Conservation (phyloP, 2,797 vertebrate species). For the Pangasius djambal region DNA sequence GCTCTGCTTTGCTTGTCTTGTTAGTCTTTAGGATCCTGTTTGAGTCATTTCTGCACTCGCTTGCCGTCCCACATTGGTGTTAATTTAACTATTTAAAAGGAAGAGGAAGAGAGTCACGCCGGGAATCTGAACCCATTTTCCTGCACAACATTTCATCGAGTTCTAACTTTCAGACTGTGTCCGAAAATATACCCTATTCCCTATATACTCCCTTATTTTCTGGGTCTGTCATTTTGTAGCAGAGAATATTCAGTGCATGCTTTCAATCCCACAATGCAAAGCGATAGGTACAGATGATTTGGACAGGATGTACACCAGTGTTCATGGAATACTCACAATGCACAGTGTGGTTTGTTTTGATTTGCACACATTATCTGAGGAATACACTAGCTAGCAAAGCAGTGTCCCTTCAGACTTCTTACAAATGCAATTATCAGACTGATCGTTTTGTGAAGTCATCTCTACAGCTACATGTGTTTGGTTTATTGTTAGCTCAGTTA, state of each 20-base stretch:
- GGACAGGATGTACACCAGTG: not conserved
- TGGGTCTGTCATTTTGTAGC: conserved; percentile 38
- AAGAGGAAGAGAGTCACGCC: not conserved
- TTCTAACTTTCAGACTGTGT: not conserved
- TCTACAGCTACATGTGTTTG: not conserved
- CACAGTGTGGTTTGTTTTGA: not conserved
- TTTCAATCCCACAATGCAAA: not conserved
- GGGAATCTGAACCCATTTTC: conserved; percentile 7
- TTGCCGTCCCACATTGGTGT: conserved; percentile 1
- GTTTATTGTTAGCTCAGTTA: not conserved
- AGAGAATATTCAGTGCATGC: not conserved
- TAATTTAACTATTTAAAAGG: not conserved
- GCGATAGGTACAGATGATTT: not conserved
- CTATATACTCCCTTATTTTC: conserved; percentile 17
- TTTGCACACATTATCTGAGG: not conserved
- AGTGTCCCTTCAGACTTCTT: not conserved
- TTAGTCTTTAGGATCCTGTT: conserved; percentile 16
- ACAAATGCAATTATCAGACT: not conserved
- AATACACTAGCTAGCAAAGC: not conserved
- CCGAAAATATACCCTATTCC: not conserved
- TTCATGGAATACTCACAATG: not conserved
- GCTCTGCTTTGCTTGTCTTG: conserved; percentile 4
- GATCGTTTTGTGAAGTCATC: not conserved
- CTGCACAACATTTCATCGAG: conserved; percentile 4
- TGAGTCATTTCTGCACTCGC: not conserved